Conservation (phyloP, 92 coral and sea anemone genomes). For the Isaurus tuberculatus region DNA sequence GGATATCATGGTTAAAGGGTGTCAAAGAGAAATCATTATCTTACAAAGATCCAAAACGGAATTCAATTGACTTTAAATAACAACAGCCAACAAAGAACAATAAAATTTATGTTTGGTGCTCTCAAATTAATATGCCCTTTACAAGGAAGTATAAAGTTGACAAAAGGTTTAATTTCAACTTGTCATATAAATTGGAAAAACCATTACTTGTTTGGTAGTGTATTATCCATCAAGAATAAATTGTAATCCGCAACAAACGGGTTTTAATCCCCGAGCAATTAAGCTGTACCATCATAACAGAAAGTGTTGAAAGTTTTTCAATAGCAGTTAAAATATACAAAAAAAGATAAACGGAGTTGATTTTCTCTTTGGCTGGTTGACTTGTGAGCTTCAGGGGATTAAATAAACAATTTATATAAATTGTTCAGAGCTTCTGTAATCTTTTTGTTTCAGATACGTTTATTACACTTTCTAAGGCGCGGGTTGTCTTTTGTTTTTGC, state of each 20-base stretch:
- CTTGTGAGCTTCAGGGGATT: constrained; percentile 43
- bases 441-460: constrained; percentile 1
- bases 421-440: constrained; percentile 27
- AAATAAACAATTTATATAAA: constrained; percentile 41
- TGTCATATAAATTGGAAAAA: constrained; percentile 47
- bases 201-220: constrained; percentile 62
- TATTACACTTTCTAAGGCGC: constrained; percentile 11
- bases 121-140: constrained; percentile 50
- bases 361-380: constrained; percentile 14
- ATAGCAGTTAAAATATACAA: not conserved
- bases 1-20: constrained; percentile 42
- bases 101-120: constrained; percentile 43
- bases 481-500: not conserved
- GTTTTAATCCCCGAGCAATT: constrained; percentile 65
- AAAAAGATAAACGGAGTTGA: constrained; percentile 25
- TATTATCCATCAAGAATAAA: constrained; percentile 62
- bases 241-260: constrained; percentile 74
- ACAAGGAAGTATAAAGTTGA: constrained; percentile 48
- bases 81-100: constrained; percentile 54
- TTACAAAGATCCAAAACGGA: constrained; percentile 55
- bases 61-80: constrained; percentile 53
- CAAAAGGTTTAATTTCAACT: constrained; percentile 51
- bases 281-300: constrained; percentile 38
- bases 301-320: constrained; percentile 17
- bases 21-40: constrained; percentile 45